Evolutionary conservation across 2,888 invertebrate genomes (phyloP), one percentile per base, ranked within the genome.

Genomic region (Diabrotica balteata): DNA sequence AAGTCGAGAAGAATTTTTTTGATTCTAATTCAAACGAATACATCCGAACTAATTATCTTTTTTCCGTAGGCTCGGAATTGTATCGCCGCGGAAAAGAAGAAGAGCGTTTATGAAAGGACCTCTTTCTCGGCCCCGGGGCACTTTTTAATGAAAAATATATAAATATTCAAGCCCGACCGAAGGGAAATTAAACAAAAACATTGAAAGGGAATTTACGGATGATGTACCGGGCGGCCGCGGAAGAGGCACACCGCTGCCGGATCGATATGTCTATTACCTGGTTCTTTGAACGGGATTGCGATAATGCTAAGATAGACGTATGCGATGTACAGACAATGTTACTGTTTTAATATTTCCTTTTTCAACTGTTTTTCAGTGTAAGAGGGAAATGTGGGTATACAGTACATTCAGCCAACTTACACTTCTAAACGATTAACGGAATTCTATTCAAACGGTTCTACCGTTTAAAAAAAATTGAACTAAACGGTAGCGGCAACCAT

Each of bases 161-260:
- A 69, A 72, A 72, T 72, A 72, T 72, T 69, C 71, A 69, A 66
- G 60, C 50, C 59, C 72, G 61, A 66, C 67, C 51, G 54, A 63
- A 66, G 63, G 69, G 65, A 68, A 72, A 72, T 72, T 65, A 66
- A 72, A 72, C 69, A 69, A 72, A 72, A 72, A 69, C 67, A 72
- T 57, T 57, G 51, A 65, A 68, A 61, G 68, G 63, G 64, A 61
- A 69, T 69, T 69, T 46, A 55, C 66, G 32, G 66, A 61, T 63
- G 59, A 63, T 53, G 55, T 63, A 63, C 57, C 17, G 43, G 63
- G 63, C 51, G 50, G n/a, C 59, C 49, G 32, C 6, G 9, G 32
- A 32, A 5, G 32, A 4, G 32, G 32, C 32, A 32, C 32, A 32
- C 32, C 32, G 32, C 32, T 5, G 32, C 32, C 32, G 32, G 32